Percentiles rank a stretch among this genome's conserved stretches.
These are phyloP conservation scores for Heliconius congener DNA, from an alignment of 1,140 invertebrate genomes.

Conservation along the genomic window DNA sequence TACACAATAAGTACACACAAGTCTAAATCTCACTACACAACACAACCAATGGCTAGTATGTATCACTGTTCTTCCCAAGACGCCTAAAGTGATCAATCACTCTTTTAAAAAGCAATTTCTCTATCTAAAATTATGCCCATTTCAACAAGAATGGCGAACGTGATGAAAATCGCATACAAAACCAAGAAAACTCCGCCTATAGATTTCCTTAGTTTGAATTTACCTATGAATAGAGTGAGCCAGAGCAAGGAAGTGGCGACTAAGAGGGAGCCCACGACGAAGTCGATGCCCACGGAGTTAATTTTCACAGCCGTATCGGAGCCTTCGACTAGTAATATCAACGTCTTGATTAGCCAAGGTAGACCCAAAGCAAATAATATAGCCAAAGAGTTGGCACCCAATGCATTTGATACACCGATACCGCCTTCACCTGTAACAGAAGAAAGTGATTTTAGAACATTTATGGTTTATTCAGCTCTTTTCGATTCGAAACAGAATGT, in stretches of 20 bases:
- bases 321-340: constrained; percentile 80
- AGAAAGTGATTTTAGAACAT: neutral
- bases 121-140: constrained; percentile 63
- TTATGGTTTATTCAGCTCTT: neutral
- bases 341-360: constrained; percentile 90
- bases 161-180: constrained; percentile 84
- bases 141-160: constrained; percentile 80
- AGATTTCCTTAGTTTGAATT: constrained; percentile 82
- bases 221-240: constrained; percentile 80
- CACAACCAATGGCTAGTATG: neutral
- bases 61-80: neutral
- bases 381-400: constrained; percentile 92
- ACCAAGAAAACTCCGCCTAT: constrained; percentile 83
- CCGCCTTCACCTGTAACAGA: constrained; percentile 87
- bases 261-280: constrained; percentile 84
- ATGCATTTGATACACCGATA: constrained; percentile 92
- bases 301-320: constrained; percentile 74
- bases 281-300: constrained; percentile 84
- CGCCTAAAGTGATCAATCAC: neutral
- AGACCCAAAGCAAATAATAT: constrained; percentile 92
- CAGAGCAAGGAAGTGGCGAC: constrained; percentile 83
- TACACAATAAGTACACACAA: neutral
- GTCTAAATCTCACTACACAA: neutral
- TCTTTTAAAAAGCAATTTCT: constrained; percentile 29
- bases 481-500: too few species aligned